Evolutionary conservation across 2,113 vertebrate species (phyloP).

Genomic region (Zosterops lateralis): DNA sequence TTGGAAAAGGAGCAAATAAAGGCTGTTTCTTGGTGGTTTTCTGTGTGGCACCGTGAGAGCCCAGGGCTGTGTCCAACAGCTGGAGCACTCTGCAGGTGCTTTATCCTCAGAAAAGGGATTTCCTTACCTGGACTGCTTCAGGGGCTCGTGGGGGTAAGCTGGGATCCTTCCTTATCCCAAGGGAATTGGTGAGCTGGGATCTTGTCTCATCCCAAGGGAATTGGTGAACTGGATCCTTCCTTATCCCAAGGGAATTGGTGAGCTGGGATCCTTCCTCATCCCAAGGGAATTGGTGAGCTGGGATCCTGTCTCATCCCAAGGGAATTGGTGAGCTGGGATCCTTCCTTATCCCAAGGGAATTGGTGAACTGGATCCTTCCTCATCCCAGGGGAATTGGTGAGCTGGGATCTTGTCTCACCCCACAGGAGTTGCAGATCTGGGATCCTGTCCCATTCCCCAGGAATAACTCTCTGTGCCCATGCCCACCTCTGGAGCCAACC

Average conservation of each 20-base stretch:
- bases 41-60: rapidly evolving
- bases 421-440: not conserved
- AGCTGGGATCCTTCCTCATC: not conserved
- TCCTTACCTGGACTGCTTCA: not conserved
- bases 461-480: not conserved
- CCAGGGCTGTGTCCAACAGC: not conserved
- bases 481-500: rapidly evolving
- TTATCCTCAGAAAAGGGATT: not conserved
- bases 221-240: not conserved
- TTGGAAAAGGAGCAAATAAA: not conserved
- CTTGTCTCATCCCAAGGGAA: no score
- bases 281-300: not conserved
- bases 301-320: not conserved
- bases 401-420: not conserved
- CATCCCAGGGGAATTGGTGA: not conserved
- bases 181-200: not conserved
- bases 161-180: not conserved
- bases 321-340: not conserved
- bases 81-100: not conserved
- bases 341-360: not conserved
- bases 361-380: not conserved
- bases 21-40: not conserved
- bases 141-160: not conserved
- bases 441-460: not conserved
- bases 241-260: not conserved